Base-by-base conservation (phyloP, 2,113 vertebrate species). In the Rynchops niger region DNA sequence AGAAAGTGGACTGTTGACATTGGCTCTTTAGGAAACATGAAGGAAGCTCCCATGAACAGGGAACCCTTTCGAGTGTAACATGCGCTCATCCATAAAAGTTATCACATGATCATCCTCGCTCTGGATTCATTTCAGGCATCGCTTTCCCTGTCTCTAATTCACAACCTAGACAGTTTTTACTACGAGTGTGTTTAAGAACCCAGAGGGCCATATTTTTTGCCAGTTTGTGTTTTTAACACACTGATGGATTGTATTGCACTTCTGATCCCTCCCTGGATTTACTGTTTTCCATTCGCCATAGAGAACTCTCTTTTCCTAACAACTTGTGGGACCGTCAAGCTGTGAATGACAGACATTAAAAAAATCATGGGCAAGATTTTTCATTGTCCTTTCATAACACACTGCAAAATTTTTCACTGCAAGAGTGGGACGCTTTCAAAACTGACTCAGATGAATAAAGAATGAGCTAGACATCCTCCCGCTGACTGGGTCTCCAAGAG, bases 391-490 rank as follows among this genome's bases (percentile, higher is more conserved):
- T 95, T 90, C 62, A 61, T 65, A 95, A 87, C 74, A 71, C 3
- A 2, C 40, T 53, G 61, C 52, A 84, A 66, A 66, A 30, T 80
- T 43, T 71, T 94, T 89, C 36, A 21, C 73, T 65, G 50, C 29
- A 66, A 80, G 70, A 85, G 66, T 82, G 86, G 70, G 81, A 73
- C 94, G 42, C 53, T 94, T 95, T 95, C 70, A 91, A 85, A 95
- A 76, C 43, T 80, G 73, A 88, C 83, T 95, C 77, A 74, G 71
- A 93, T 82, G 49, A 95, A 94, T 91, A 70, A 95, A 93, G 94
- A 91, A 74, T 66, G n/a, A 93, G 58, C 62, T 93, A 95, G 81
- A 94, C 91, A 70, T 95, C 73, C 84, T 95, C 78, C 83, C 1
- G 62, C 84, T 71, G 78, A 80, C 73, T 94, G 53, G 66, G 58